Evolutionary conservation across 2,888 invertebrate genomes (phyloP), one percentile per base, ranked within the genome.

Genomic region (Teleiodes luculella): DNA sequence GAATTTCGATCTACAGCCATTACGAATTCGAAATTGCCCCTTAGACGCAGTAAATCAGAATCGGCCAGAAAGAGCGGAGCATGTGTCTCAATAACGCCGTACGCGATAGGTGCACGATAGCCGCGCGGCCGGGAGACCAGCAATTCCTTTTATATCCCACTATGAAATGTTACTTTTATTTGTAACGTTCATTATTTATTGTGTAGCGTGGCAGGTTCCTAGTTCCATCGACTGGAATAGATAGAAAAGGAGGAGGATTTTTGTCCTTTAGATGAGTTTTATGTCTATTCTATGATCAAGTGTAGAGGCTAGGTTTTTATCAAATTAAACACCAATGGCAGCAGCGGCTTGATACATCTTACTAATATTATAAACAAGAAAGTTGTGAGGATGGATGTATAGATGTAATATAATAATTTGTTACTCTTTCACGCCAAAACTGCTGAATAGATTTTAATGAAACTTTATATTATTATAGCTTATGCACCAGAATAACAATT

Each of bases 81-180:
- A 75, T 75, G 71, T 74, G 77, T 77, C 75, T 76, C 75, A 74
- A 76, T 76, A 75, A 76, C 67, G 75, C 63, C 67, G 61, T 64
- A 64, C 63, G 67, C 66, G 70, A 70, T 70, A 70, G 56, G 53
- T 56, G 39, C 60, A 59, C 63, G 67, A 66, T 66, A 65, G 60
- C 62, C 59, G 51, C 53, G 20, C 52, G 33, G 36, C 51, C 24
- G 31, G 31, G 46, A 31, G 46, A 14, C 6, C 24, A 37, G 52
- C 55, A 52, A 52, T 52, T 52, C 48, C 52, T 55, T 55, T 55
- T 52, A 52, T 55, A 55, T 51, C 52, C 52, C 52, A 41, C 35
- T 52, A 52, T 52, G 52, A 55, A 52, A 55, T 52, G 55, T 52
- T 55, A 47, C 41, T 48, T 52, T 52, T 55, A 55, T 55, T 52